Base-by-base conservation (phyloP, 2,888 invertebrate species). In the Lycia hirtaria region DNA sequence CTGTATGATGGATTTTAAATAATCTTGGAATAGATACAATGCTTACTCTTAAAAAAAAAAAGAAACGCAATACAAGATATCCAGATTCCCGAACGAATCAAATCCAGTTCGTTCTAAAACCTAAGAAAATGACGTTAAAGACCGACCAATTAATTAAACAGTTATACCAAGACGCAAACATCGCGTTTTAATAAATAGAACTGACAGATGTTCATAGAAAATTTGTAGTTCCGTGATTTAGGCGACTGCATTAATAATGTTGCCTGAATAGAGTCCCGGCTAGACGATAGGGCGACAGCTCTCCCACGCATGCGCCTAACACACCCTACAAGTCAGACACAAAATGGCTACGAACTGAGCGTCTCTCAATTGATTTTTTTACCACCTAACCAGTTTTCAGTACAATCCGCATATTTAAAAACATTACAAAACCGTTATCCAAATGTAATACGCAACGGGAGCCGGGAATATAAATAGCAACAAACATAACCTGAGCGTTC, bases 311-410 rank as follows among this genome's bases (percentile, higher is more conserved):
- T 85, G 89, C 89, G 88, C 75, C 69, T 15, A 41, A 33, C 68
- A 65, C 64, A 67, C 65, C 73, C 81, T 68, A 74, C 74, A 70
- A 72, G 78, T 73, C 80, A 80, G 76, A 81, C 69, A 75, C 86
- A 90, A 90, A 71, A 90, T 90, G 90, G 90, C 89, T 69, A 76
- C 83, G 69, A 66, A 64, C 71, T 79, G 64, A 59, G 75, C 80
- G 82, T 82, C 83, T 79, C 75, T 73, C 69, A 73, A 84, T 87
- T 88, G 87, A 88, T 88, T 88, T 86, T 88, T 81, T 86, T 82
- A 80, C 75, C 80, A 80, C 74, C 78, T 78, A 76, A 75, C 73
- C 73, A 64, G 60, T 64, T 60, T 56, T 44, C 75, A 74, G 68
- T 67, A 60, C 50, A 69, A 70, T 62, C 69, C 66, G 63, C 63